Evolutionary conservation across 2,797 vertebrate genomes (phyloP).

Genomic region (Diceros bicornis): DNA sequence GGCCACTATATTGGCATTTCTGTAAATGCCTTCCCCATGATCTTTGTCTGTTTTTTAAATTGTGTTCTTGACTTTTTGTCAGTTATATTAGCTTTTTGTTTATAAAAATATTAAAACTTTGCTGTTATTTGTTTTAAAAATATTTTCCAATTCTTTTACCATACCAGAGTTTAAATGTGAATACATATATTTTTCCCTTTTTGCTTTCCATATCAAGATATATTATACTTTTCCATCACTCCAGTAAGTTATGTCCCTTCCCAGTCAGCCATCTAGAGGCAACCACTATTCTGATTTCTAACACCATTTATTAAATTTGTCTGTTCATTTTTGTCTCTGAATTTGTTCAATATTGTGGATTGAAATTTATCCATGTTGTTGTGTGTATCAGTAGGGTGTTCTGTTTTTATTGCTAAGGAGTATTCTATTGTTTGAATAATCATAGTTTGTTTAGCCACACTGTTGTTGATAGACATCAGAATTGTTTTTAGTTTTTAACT

Average conservation of each 20-base stretch:
- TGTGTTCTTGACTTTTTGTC: neutral
- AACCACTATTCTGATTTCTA: neutral
- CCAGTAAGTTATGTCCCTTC: neutral
- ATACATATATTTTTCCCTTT: neutral
- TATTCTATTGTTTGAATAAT: neutral
- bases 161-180: neutral
- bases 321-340: neutral
- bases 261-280: accelerated
- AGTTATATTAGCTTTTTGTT: neutral
- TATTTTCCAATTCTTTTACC: neutral
- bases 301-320: neutral
- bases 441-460: neutral
- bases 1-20: neutral
- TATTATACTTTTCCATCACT: neutral
- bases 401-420: neutral
- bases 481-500: neutral
- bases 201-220: neutral
- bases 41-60: neutral
- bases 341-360: no score
- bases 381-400: neutral
- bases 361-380: neutral
- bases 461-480: neutral
- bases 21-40: neutral
- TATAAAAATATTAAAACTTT: neutral
- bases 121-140: neutral